Evolutionary conservation across 2,113 vertebrate genomes (phyloP).

Genomic region (Vanacampus margaritifer): DNA sequence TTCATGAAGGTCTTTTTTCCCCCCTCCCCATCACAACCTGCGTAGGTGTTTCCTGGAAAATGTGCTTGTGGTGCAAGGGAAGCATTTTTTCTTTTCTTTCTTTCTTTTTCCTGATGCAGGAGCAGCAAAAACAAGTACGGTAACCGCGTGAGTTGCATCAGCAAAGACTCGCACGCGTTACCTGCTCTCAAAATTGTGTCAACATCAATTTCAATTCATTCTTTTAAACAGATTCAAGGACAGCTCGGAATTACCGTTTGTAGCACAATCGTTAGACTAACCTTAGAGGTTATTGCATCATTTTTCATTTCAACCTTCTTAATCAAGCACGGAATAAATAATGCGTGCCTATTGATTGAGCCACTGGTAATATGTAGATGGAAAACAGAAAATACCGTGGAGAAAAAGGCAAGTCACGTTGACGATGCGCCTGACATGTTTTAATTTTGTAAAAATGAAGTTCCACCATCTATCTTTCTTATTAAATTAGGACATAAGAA

Average conservation of each 20-base stretch:
- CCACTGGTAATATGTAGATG: neutral
- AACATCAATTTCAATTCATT: neutral
- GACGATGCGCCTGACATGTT: too few relatives aligned
- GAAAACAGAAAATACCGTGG: neutral
- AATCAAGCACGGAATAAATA: slow-evolving; percentile 3
- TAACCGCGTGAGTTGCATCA: slow-evolving; percentile 23
- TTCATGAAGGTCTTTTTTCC: slow-evolving; percentile 28
- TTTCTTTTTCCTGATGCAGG: slow-evolving; percentile 51
- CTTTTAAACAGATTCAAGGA: slow-evolving; percentile 10
- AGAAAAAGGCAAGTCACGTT: neutral
- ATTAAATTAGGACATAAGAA: neutral
- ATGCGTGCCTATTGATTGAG: neutral
- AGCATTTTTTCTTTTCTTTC: slow-evolving; percentile 32
- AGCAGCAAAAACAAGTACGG: slow-evolving; percentile 11
- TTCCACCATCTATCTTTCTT: neutral
- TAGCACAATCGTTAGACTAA: slow-evolving; percentile 24
- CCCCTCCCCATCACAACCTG: slow-evolving; percentile 35
- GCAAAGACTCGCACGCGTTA: neutral
- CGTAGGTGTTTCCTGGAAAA: slow-evolving; percentile 59
- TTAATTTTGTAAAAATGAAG: too few relatives aligned
- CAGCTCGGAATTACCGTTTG: slow-evolving; percentile 10
- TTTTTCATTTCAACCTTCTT: slow-evolving; percentile 18
- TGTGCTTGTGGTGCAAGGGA: slow-evolving; percentile 62
- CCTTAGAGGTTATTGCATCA: slow-evolving; percentile 12
- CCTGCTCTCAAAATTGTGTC: neutral